These are phyloP conservation scores for Trachurus trachurus DNA, from an alignment of 2,797 vertebrate species.

Conservation along the genomic window DNA sequence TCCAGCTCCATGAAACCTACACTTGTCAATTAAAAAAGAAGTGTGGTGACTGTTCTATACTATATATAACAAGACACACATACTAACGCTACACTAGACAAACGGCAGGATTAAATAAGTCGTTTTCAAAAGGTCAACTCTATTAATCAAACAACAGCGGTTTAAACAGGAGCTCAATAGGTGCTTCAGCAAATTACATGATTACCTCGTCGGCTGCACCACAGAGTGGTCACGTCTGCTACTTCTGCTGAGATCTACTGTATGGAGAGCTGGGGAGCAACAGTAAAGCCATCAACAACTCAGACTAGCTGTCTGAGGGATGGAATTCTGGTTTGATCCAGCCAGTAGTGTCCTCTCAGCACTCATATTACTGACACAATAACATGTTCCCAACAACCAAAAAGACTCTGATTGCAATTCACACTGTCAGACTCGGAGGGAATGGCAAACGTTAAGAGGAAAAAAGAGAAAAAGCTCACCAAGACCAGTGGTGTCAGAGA, in stretches of 20 bases:
- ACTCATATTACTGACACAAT: neutral
- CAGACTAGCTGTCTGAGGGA: neutral
- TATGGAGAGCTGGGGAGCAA: neutral
- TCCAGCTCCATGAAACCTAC: neutral
- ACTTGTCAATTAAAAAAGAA: neutral
- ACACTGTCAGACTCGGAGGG: neutral
- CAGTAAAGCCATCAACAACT: neutral
- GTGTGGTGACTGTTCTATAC: neutral
- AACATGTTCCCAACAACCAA: slow-evolving; percentile 30
- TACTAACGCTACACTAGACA: too few relatives aligned
- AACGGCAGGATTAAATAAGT: too few relatives aligned
- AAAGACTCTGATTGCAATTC: slow-evolving; percentile 12
- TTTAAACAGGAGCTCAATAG: too few relatives aligned
- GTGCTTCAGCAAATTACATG: too few relatives aligned
- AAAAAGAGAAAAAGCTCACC: neutral
- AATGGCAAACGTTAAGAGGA: slow-evolving; percentile 13
- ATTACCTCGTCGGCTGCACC: too few relatives aligned
- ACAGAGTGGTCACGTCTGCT: neutral
- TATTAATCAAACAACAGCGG: too few relatives aligned
- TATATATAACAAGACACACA: neutral
- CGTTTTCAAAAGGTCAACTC: too few relatives aligned
- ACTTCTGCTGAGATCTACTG: neutral
- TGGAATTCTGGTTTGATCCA: neutral
- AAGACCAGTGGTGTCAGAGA: slow-evolving; percentile 5
- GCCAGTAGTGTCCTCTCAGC: neutral